A percentile compares a stretch with the other conserved stretches of the same genome.
These are phyloP conservation scores for Aeoliscus strigatus DNA, from an alignment of 2,797 vertebrate genomes.

Conservation along the genomic window DNA sequence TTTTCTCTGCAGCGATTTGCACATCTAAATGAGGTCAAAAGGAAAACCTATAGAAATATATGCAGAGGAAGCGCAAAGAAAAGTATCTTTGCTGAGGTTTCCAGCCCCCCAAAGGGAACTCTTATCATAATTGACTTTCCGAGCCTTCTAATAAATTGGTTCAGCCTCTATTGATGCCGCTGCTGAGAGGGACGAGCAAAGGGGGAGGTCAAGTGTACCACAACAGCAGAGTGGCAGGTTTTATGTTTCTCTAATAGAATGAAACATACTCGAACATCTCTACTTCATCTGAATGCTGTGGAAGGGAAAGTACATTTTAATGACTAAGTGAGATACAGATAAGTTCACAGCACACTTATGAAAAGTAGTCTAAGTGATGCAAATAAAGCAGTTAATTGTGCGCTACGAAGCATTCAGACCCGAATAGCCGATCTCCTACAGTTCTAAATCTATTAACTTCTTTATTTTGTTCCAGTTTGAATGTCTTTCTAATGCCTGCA, in stretches of 20 bases:
- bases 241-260: conserved; percentile 33
- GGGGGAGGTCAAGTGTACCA: conserved; percentile 15
- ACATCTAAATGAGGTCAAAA: conserved; percentile 57
- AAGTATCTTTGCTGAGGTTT: conserved; percentile 46
- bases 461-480: too few species aligned
- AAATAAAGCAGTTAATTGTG: too few species aligned
- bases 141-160: conserved; percentile 67
- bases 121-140: conserved; percentile 76
- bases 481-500: too few species aligned
- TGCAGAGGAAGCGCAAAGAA: conserved; percentile 32
- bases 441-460: too few species aligned
- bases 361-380: not conserved
- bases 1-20: conserved; percentile 36
- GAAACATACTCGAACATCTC: conserved; percentile 21
- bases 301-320: too few species aligned
- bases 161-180: conserved; percentile 51
- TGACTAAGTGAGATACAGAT: too few species aligned
- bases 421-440: too few species aligned
- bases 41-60: conserved; percentile 55
- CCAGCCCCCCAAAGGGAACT: conserved; percentile 44
- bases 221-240: conserved; percentile 48
- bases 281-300: not conserved
- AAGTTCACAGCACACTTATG: not conserved
- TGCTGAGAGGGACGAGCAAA: conserved; percentile 17
- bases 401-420: too few species aligned